Evolutionary conservation across 2,113 vertebrate species (phyloP).

Genomic region (Dissostichus mawsoni): DNA sequence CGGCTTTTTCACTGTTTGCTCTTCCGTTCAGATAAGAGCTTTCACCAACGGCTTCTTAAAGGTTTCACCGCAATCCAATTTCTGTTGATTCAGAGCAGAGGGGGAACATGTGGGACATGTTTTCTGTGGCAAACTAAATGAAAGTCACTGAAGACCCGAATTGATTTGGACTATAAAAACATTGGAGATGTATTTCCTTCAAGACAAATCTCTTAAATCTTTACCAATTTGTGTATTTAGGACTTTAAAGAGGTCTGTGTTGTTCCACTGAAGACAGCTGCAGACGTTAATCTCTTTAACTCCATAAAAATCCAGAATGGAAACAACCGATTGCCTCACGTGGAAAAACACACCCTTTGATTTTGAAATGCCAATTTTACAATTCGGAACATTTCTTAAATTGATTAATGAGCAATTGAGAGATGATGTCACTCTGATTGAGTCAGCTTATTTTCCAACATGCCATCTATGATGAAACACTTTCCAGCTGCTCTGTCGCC

Average conservation of each 20-base stretch:
- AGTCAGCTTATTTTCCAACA: slow-evolving; percentile 8
- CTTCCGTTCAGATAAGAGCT: neutral
- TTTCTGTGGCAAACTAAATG: neutral
- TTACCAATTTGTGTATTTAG: too few relatives aligned
- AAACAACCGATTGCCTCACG: neutral
- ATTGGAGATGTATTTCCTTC: too few relatives aligned
- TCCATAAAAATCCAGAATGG: too few relatives aligned
- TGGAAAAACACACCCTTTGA: neutral
- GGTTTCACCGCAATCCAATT: neutral
- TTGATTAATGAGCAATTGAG: neutral
- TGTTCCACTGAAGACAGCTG: neutral
- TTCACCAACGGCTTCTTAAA: neutral
- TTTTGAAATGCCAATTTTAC: neutral
- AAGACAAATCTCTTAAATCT: too few relatives aligned
- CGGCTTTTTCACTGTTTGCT: neutral
- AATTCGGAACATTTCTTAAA: neutral
- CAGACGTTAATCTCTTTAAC: neutral
- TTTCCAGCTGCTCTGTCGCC: neutral
- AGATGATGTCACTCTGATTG: neutral
- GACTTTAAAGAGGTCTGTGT: too few relatives aligned
- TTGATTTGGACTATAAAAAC: neutral
- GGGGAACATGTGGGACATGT: neutral
- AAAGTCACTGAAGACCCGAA: neutral
- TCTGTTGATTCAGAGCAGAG: neutral
- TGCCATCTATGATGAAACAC: too few relatives aligned